Conservation (phyloP, 2,797 vertebrate genomes). For the Thripadectes ignobilis region DNA sequence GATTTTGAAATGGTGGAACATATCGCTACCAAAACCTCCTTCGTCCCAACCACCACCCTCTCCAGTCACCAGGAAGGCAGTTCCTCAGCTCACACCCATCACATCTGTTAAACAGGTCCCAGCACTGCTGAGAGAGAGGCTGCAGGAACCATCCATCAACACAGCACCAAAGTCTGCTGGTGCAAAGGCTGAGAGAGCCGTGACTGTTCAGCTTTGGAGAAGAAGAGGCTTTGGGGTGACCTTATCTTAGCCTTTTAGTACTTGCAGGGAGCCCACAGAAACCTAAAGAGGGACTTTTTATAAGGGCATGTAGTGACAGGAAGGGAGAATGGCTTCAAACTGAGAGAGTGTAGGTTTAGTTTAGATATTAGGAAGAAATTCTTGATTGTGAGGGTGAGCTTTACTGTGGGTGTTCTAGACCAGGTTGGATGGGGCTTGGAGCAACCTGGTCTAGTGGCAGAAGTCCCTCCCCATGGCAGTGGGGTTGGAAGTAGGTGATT, state of each 20-base stretch:
- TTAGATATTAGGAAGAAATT: neutral
- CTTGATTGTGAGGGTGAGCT: neutral
- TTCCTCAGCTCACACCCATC: neutral
- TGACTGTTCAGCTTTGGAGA: neutral
- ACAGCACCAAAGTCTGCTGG: neutral
- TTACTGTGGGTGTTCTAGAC: neutral
- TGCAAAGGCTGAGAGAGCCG: neutral
- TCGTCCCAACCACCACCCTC: neutral
- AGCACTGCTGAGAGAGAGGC: fast-evolving
- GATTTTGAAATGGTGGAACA: neutral
- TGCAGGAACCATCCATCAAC: neutral
- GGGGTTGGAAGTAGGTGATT: neutral
- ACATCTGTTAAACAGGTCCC: neutral
- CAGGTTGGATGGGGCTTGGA: neutral
- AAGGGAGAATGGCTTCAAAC: neutral
- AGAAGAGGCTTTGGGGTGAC: neutral
- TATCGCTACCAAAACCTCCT: neutral
- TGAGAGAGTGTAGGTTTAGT: neutral
- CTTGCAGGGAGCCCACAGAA: neutral
- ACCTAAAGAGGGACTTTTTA: neutral
- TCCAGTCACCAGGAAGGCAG: neutral
- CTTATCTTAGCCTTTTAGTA: neutral
- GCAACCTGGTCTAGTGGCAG: neutral
- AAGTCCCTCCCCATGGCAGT: neutral
- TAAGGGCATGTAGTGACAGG: neutral